These are phyloP conservation scores for Caradrina clavipalpis DNA, from an alignment of 2,888 invertebrate genomes.

Conservation along the genomic window DNA sequence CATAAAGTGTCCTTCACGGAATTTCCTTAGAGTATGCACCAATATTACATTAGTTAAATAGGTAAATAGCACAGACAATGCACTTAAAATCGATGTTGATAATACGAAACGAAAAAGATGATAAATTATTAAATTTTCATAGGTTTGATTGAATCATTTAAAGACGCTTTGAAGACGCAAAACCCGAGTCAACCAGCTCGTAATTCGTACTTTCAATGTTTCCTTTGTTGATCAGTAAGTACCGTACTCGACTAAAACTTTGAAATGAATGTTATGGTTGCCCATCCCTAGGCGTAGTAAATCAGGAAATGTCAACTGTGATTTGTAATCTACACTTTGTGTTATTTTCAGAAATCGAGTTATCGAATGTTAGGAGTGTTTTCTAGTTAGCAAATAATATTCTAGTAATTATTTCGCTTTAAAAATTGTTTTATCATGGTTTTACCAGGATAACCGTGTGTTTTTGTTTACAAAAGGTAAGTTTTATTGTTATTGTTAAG, in stretches of 20 bases:
- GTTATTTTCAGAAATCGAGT: slow-evolving; percentile 40
- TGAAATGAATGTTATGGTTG: not conserved
- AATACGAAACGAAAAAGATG: too few species aligned
- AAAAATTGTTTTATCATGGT: slow-evolving; percentile 32
- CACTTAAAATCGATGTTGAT: too few species aligned
- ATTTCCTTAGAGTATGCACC: too few species aligned
- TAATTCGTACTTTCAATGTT: too few species aligned
- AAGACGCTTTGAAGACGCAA: too few species aligned
- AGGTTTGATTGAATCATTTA: too few species aligned
- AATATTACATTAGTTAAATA: too few species aligned
- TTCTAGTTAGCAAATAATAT: slow-evolving; percentile 23
- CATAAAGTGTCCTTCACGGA: too few species aligned
- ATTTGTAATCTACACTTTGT: slow-evolving; percentile 27
- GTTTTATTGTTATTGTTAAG: slow-evolving; percentile 38
- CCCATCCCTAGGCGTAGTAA: not conserved
- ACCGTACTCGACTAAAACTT: slow-evolving; percentile 25
- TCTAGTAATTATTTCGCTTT: slow-evolving; percentile 6
- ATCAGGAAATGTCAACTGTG: slow-evolving; percentile 25
- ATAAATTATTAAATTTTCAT: too few species aligned
- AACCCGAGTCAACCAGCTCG: too few species aligned
- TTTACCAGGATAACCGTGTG: slow-evolving; percentile 30
- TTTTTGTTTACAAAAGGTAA: slow-evolving; percentile 29
- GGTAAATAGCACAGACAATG: too few species aligned
- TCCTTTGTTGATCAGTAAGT: too few species aligned
- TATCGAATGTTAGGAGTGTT: slow-evolving; percentile 15